Evolutionary conservation across 1,140 invertebrate genomes (phyloP).

Genomic region (Eupristina koningsbergeri): DNA sequence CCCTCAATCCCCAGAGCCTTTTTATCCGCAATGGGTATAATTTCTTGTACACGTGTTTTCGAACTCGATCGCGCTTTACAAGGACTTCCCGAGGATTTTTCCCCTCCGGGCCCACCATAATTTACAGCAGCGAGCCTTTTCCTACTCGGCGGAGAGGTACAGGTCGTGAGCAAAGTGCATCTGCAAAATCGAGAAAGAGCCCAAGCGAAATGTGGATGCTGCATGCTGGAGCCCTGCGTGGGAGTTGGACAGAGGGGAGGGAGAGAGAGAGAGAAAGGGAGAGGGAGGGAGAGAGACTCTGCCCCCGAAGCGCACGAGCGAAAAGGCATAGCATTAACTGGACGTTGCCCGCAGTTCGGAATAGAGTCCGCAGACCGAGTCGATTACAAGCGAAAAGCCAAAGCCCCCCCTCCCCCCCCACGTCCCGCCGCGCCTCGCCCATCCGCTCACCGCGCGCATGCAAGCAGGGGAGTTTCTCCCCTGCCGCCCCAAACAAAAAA

Average conservation of each 20-base stretch:
- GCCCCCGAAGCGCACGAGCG: slow-evolving; percentile 45
- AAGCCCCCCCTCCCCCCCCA: too few relatives aligned
- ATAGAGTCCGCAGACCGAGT: neutral
- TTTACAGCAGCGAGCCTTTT: slow-evolving; percentile 49
- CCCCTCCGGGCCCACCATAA: slow-evolving; percentile 39
- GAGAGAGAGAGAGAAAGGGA: neutral
- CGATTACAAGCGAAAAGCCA: slow-evolving; percentile 19
- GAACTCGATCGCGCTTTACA: slow-evolving; percentile 36
- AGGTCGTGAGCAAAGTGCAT: slow-evolving; percentile 44
- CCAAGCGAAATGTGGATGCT: too few relatives aligned
- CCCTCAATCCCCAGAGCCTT: slow-evolving; percentile 21
- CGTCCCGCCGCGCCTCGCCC: too few relatives aligned
- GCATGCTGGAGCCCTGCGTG: neutral
- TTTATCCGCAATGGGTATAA: slow-evolving; percentile 39
- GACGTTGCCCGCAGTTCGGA: slow-evolving; percentile 62
- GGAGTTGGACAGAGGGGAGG: slow-evolving; percentile 5
- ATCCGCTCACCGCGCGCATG: too few relatives aligned
- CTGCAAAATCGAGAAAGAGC: slow-evolving; percentile 24
- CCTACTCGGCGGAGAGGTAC: slow-evolving; percentile 20
- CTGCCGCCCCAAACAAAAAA: too few relatives aligned
- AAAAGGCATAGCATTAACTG: slow-evolving; percentile 69
- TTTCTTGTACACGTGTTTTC: slow-evolving; percentile 42
- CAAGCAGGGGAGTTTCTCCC: neutral
- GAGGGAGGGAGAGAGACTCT: slow-evolving; percentile 9
- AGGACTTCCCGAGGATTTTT: slow-evolving; percentile 42